phyloP scores from a whole-genome alignment of 2,113 vertebrate species.

The Emydocephalus ijimae region DNA sequence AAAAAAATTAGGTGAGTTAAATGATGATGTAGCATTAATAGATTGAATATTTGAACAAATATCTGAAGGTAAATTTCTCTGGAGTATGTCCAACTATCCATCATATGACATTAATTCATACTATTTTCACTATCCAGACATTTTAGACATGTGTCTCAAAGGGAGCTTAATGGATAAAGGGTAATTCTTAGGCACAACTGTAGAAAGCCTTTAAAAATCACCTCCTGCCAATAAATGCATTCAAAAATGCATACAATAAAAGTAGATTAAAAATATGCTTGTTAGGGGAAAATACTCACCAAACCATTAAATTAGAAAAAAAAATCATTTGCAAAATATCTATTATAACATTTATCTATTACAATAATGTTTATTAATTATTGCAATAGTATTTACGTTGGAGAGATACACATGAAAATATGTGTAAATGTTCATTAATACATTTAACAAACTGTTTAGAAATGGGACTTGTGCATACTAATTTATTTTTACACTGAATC shows the following conservation, averaged over 20 bases:
- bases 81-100: not conserved
- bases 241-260: not conserved
- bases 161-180: not conserved
- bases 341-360: not conserved
- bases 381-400: not conserved
- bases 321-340: not conserved
- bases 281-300: not conserved
- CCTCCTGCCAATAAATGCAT: not conserved
- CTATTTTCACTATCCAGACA: not conserved
- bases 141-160: not conserved
- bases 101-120: not conserved
- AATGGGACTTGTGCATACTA: not conserved
- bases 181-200: not conserved
- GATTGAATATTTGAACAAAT: not conserved
- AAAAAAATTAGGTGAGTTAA: not conserved
- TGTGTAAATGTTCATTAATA: not conserved
- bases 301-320: not conserved
- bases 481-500: not conserved
- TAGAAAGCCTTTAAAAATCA: not conserved
- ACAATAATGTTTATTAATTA: not conserved
- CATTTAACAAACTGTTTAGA: not conserved
- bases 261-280: not conserved
- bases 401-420: not conserved
- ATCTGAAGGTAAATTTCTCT: not conserved
- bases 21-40: not conserved